Percentiles rank a stretch among this genome's conserved stretches.
Conservation (phyloP, 2,888 invertebrate species). For the Hirtodrosophila duncani region DNA sequence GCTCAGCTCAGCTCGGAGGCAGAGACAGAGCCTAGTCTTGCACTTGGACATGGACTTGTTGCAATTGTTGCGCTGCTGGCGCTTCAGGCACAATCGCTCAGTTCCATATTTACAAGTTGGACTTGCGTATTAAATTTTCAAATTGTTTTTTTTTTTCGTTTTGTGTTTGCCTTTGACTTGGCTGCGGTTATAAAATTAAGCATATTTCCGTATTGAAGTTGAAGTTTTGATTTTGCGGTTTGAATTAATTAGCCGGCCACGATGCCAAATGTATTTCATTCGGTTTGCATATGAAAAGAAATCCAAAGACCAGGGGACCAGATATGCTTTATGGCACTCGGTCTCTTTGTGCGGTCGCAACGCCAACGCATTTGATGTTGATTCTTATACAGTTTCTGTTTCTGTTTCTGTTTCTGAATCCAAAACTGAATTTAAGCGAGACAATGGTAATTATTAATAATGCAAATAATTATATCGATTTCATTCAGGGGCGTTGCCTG, state of each 20-base stretch:
- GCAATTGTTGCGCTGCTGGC: constrained; percentile 65
- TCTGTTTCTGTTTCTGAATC: constrained; percentile 17
- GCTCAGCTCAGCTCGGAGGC: constrained; percentile 17
- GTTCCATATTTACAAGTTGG: constrained; percentile 11
- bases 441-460: constrained; percentile 73
- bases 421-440: constrained; percentile 35
- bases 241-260: constrained; percentile 68
- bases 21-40: constrained; percentile 15
- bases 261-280: constrained; percentile 38
- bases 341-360: constrained; percentile 45
- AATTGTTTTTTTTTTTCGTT: constrained; percentile 64
- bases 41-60: constrained; percentile 50
- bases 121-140: constrained; percentile 63
- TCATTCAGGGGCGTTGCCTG: constrained; percentile 68
- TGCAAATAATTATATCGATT: constrained; percentile 71
- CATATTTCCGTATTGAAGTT: constrained; percentile 72
- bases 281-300: constrained; percentile 51
- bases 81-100: constrained; percentile 47
- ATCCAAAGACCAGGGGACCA: constrained; percentile 1
- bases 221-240: constrained; percentile 55
- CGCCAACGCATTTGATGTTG: constrained; percentile 58
- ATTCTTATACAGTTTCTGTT: constrained; percentile 22
- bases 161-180: background rate
- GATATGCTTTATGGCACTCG: constrained; percentile 26
- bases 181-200: constrained; percentile 62